These are phyloP conservation scores for Phymastichus coffea DNA, from an alignment of 1,140 invertebrate species.

Conservation along the genomic window DNA sequence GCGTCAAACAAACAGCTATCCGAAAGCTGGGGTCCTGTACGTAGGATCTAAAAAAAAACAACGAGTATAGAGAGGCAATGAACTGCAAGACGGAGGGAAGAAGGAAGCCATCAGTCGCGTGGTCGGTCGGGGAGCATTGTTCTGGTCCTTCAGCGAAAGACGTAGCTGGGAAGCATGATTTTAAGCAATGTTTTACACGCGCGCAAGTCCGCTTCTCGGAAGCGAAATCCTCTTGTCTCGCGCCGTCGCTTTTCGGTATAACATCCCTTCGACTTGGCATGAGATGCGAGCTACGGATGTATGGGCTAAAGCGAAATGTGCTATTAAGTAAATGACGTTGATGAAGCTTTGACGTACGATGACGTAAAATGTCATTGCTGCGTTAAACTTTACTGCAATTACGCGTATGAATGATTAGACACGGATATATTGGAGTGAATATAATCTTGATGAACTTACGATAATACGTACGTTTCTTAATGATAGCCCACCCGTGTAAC, in stretches of 20 bases:
- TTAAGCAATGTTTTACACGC: conserved; percentile 48
- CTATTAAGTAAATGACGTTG: no score
- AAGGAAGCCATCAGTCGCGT: conserved; percentile 10
- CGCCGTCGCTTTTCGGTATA: conserved; percentile 33
- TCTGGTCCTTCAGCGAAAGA: conserved; percentile 35
- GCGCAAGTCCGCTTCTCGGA: conserved; percentile 42
- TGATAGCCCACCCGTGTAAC: no score
- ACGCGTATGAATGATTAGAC: no score
- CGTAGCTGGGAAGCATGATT: conserved; percentile 42
- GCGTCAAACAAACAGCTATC: no score
- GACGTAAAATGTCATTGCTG: no score
- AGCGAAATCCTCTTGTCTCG: conserved; percentile 41
- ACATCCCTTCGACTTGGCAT: no score
- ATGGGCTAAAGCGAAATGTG: conserved; percentile 9
- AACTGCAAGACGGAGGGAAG: not conserved
- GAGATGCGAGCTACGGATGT: conserved; percentile 35
- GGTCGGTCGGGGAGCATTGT: conserved; percentile 37
- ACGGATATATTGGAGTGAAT: no score
- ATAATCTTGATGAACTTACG: no score
- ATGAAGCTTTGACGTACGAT: no score
- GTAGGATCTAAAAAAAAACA: not conserved
- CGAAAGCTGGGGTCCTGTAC: no score
- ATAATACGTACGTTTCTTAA: no score
- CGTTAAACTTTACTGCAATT: no score
- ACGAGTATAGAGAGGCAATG: not conserved